Evolutionary conservation across 2,888 invertebrate genomes (phyloP), one percentile per base, ranked within the genome.

Genomic region (Andrena bicolor): DNA sequence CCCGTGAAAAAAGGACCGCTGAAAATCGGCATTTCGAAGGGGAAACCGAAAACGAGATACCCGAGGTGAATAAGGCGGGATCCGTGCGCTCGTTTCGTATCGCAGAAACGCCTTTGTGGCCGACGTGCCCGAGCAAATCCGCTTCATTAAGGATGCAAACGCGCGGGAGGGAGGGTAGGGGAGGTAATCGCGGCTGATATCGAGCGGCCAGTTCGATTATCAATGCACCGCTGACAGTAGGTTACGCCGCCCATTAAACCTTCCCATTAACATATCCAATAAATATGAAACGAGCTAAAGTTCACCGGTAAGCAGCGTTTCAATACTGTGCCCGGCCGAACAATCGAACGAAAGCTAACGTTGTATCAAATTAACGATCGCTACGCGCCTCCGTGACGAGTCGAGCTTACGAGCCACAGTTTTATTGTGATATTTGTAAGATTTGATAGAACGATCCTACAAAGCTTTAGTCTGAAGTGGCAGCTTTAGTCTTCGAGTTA

Each of bases 71-170:
- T 56, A 63, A 56, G 32, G 13, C 70, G 32, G 32, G 30, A 20
- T 26, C 68, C 41, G 6, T 20, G 23, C n/a, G 26, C n/a, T 28
- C 41, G 53, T 66, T 51, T 66, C 51, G 16, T 70, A 49, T 66
- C 41, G 76, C 28, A 23, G n/a, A 65, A 58, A 68, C 74, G 74
- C 41, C 79, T 83, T 86, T 82, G 85, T 69, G 58, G 32, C 76
- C 53, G 71, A 49, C 32, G 51, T 53, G 56, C 56, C 56, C 71
- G 81, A 71, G 84, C 83, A 81, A 84, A 86, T 88, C 86, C 74
- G 80, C 85, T 86, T 90, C 86, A 86, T 90, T 89, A 89, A 84
- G 76, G 83, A 88, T 88, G 88, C 87, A 87, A 87, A 88, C 71
- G 69, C 61, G 73, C 76, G 60, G 60, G 4, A 56, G 26, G 10